Evolutionary conservation across 2,797 vertebrate genomes (phyloP).

Genomic region (Mus spretus): DNA sequence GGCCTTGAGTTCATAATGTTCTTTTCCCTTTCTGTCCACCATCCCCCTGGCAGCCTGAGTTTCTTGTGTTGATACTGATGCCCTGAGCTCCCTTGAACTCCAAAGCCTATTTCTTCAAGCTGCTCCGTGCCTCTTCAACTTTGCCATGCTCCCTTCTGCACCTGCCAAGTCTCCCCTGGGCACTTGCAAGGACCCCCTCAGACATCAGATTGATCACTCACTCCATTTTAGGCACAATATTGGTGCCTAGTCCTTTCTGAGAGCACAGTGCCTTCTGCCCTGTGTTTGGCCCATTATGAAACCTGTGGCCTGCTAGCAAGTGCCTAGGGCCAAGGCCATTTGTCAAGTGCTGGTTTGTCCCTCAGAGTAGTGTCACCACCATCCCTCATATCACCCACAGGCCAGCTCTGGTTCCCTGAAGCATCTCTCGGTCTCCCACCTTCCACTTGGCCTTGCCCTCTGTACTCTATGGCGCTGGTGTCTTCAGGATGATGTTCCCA

Average conservation of each 20-base stretch:
- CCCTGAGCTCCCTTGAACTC: neutral
- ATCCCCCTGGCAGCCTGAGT: neutral
- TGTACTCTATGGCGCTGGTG: neutral
- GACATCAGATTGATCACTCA: neutral
- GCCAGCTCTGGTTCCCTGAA: neutral
- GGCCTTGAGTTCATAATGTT: neutral
- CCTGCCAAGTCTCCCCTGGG: neutral
- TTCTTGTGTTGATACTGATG: neutral
- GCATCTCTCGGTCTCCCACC: neutral
- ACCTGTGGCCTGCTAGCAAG: neutral
- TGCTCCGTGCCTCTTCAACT: neutral
- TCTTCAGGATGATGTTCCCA: neutral
- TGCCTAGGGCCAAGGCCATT: neutral
- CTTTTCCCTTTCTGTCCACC: neutral
- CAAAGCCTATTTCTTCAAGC: neutral
- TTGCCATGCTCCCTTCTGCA: neutral
- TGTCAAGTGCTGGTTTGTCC: neutral
- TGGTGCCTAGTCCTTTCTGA: neutral
- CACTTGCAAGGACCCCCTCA: neutral
- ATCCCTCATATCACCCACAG: neutral
- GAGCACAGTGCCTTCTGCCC: neutral
- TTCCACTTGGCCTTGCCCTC: fast-evolving
- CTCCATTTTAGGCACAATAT: neutral
- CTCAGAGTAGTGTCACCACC: neutral
- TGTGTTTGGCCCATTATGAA: neutral